phyloP scores from a whole-genome alignment of 2,113 vertebrate species.

The Reinhardtius hippoglossoides region DNA sequence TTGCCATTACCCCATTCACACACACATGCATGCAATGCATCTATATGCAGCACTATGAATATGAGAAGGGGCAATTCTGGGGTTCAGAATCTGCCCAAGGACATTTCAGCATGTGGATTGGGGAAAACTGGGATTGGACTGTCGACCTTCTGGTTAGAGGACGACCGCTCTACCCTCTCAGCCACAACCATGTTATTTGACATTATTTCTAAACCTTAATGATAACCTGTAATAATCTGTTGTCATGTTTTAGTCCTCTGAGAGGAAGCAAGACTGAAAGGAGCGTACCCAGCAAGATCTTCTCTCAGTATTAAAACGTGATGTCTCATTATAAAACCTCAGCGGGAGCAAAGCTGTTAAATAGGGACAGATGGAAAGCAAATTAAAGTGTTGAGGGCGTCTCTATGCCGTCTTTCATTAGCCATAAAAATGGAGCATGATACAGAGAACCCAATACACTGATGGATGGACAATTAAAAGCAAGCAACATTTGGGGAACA shows the following conservation, averaged over 20 bases:
- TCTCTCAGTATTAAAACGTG: slow-evolving; percentile 34
- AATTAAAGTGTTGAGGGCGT: slow-evolving; percentile 49
- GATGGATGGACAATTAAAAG: slow-evolving; percentile 43
- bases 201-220: background rate
- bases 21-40: too few species aligned
- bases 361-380: slow-evolving; percentile 70
- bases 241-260: background rate
- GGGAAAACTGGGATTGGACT: too few species aligned
- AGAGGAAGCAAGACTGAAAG: background rate
- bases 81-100: too few species aligned
- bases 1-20: too few species aligned
- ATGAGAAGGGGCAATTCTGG: too few species aligned
- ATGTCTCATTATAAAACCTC: slow-evolving; percentile 58
- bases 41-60: too few species aligned
- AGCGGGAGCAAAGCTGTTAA: slow-evolving; percentile 57
- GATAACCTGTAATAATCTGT: background rate
- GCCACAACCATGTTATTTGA: too few species aligned
- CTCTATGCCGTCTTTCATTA: slow-evolving; percentile 57
- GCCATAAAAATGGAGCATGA: slow-evolving; percentile 45
- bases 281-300: slow-evolving; percentile 27
- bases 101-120: too few species aligned
- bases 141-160: too few species aligned
- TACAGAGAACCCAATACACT: slow-evolving; percentile 20
- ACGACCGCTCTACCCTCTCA: too few species aligned
- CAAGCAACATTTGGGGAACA: slow-evolving; percentile 41